Evolutionary conservation across 2,797 vertebrate species (phyloP), one percentile per base, ranked within the genome.

Genomic region (Sebastes vulpes): DNA sequence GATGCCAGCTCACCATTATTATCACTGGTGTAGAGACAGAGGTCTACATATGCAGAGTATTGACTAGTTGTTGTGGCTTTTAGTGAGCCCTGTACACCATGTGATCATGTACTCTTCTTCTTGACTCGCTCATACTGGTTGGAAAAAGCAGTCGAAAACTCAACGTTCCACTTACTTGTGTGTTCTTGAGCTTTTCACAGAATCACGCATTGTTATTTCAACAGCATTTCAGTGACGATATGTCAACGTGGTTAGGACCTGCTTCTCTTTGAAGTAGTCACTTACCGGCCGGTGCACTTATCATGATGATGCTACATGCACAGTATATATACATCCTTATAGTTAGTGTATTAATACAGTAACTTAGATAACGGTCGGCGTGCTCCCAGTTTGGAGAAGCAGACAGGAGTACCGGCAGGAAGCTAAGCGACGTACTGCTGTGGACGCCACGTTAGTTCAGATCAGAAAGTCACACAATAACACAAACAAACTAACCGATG

Each of bases 321-420:
- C 38, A 42, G 38, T 42, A 16, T 42, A 16, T 42, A 42, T 42
- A 16, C 5, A 42, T 42, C 38, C 14, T 42, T 14, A 42, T 16
- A 14, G 14, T 42, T 0, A 42, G 38, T 42, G 0, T 42, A 6
- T 42, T 0, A 42, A 42, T 42, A 16, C 14, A 42, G 38, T 42
- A 42, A 42, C 0, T 42, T 16, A 42, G 38, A 42, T 42, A 3
- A 1, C 6, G 14, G 38, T 6, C 14, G 38, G 35, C 3, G 0
- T 42, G 38, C 14, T 16, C 38, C 38, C 38, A 42, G 38, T 42
- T 42, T 42, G 0, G 38, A 42, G 38, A 42, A 42, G 38, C 38
- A 42, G 5, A 42, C 38, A 16, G 0, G 38, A 42, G 14, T 16
- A 42, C 38, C 6, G 4, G 14, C 38, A 42, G 38, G 38, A 42